Evolutionary conservation across 2,888 invertebrate genomes (phyloP), one percentile per base, ranked within the genome.

Genomic region (Agriopis leucophaearia): DNA sequence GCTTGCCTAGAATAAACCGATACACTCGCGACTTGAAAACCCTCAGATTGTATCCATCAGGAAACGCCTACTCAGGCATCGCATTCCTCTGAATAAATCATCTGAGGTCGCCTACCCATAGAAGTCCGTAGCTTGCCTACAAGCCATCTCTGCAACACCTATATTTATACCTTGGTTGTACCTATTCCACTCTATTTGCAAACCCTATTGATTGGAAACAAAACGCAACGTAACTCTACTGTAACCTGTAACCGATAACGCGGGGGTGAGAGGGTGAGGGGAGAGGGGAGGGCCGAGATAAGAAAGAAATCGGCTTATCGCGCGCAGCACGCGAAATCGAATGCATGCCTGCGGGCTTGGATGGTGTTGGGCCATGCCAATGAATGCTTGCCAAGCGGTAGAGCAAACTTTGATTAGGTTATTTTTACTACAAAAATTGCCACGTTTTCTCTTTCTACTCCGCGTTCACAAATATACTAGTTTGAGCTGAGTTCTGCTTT

Each of bases 281-380:
- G 64, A 36, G 66, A n/a, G 72, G 79, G 78, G 74, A 72, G 76
- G 73, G 66, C 56, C 5, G 62, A 79, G 86, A 86, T 85, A 87
- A 83, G 83, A 81, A 81, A 81, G 84, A 82, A 85, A 86, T 81
- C 82, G 81, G 76, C 82, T 88, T 91, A 91, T 90, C 90, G 84
- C 79, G 79, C 82, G 63, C 65, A 63, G 65, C 73, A 71, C 68
- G 73, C 65, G 66, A 87, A 88, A 88, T 88, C 82, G 83, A 87
- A 80, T 86, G 84, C 83, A 82, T 81, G 82, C 82, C 83, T 83
- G 85, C 63, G 60, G 72, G 68, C 65, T 79, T 77, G 77, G 79
- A 47, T 51, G 18, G 47, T 42, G 54, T 62, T 61, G 38, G 69
- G n/a, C 48, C 50, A 50, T 40, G 9, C 10, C 7, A 8, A 7